Evolutionary conservation across 2,888 invertebrate species (phyloP).

Genomic region (Diabrotica balteata): DNA sequence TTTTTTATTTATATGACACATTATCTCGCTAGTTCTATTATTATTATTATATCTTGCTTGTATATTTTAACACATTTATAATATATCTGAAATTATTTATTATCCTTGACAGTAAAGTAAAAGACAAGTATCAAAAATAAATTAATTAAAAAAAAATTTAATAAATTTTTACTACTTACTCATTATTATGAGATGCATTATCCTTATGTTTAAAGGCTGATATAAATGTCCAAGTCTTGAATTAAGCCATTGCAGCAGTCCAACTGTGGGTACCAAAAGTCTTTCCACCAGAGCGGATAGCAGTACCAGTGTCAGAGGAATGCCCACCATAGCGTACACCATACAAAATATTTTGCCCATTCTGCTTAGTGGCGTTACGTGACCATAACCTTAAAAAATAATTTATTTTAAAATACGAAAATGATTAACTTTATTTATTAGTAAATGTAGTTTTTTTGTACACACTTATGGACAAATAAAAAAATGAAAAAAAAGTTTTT

Average conservation of each 20-base stretch:
- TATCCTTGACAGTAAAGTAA: too few relatives aligned
- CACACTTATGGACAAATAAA: too few relatives aligned
- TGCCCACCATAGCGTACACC: constrained; percentile 83
- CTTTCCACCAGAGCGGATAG: constrained; percentile 84
- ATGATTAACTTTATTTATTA: too few relatives aligned
- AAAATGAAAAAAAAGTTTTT: too few relatives aligned
- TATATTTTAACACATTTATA: too few relatives aligned
- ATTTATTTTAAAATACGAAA: not conserved
- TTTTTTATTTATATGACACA: too few relatives aligned
- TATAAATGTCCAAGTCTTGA: constrained; percentile 75
- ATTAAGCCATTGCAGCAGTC: constrained; percentile 74
- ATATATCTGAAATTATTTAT: too few relatives aligned
- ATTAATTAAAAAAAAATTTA: too few relatives aligned
- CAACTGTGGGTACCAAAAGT: constrained; percentile 76
- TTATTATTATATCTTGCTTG: too few relatives aligned
- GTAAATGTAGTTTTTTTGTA: too few relatives aligned
- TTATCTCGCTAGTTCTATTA: too few relatives aligned
- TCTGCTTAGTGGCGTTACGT: constrained; percentile 85
- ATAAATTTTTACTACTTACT: constrained; percentile 57
- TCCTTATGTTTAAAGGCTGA: constrained; percentile 76
- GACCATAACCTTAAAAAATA: constrained; percentile 78
- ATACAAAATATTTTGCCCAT: constrained; percentile 90
- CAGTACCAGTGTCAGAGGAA: constrained; percentile 85
- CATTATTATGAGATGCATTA: constrained; percentile 77
- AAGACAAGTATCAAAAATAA: too few relatives aligned